A percentile compares a stretch with the other conserved stretches of the same genome.
These are phyloP conservation scores for Balaenoptera acutorostrata DNA, from an alignment of 2,113 vertebrate species.

Conservation along the genomic window DNA sequence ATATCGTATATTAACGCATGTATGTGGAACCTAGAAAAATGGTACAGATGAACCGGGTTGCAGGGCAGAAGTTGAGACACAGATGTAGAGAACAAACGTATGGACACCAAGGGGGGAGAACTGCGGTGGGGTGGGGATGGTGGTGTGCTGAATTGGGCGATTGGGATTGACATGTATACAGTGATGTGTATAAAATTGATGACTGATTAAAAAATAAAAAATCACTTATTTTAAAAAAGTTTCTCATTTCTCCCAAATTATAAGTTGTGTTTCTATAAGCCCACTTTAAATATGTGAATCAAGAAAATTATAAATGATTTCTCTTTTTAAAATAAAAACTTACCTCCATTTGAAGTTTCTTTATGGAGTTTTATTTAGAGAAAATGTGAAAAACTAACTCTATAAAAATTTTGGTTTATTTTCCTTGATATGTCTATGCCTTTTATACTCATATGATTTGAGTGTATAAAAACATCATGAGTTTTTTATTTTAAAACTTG, in stretches of 20 bases:
- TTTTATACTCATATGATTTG: constrained; percentile 46
- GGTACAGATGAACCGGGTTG: too few species aligned
- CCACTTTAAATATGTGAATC: not conserved
- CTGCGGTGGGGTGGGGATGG: too few species aligned
- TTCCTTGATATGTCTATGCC: not conserved
- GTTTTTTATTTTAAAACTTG: not conserved
- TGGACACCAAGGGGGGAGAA: too few species aligned
- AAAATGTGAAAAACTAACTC: not conserved
- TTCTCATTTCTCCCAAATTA: not conserved
- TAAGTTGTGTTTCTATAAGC: not conserved
- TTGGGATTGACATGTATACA: too few species aligned
- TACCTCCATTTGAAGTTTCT: not conserved
- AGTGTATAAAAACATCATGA: constrained; percentile 48
- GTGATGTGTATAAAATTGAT: too few species aligned
- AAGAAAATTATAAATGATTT: not conserved
- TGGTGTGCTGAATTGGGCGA: too few species aligned
- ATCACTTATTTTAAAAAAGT: not conserved
- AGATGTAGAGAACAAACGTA: too few species aligned
- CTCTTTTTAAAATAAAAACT: not conserved
- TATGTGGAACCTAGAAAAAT: too few species aligned
- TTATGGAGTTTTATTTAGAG: not conserved
- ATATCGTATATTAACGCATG: too few species aligned
- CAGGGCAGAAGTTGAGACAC: too few species aligned
- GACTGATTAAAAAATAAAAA: not conserved
- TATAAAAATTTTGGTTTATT: not conserved